Conservation (phyloP, 2,888 invertebrate genomes). For the Fissipunctia ypsillon region DNA sequence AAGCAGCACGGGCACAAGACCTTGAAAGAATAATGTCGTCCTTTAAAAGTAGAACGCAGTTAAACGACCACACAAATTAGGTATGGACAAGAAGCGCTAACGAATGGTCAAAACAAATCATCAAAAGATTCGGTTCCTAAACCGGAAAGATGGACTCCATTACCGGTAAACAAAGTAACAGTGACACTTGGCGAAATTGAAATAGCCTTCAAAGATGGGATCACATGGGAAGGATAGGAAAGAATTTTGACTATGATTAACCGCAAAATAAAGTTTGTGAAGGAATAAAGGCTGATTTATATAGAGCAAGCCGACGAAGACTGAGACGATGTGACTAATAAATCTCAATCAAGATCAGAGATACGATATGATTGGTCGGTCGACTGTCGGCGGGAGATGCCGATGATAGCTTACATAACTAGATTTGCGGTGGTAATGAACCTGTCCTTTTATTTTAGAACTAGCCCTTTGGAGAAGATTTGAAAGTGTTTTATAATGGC, state of each 20-base stretch:
- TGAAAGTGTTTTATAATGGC: constrained; percentile 60
- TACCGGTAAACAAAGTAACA: constrained; percentile 22
- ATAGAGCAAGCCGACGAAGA: constrained; percentile 76
- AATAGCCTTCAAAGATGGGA: constrained; percentile 5
- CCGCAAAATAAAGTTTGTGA: constrained; percentile 67
- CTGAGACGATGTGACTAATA: constrained; percentile 83
- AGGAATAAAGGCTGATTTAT: constrained; percentile 77
- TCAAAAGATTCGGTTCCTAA: constrained; percentile 69
- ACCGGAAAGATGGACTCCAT: constrained; percentile 71
- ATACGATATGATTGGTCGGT: constrained; percentile 81
- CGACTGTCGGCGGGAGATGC: constrained; percentile 82
- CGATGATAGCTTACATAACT: constrained; percentile 79
- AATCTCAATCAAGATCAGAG: constrained; percentile 89
- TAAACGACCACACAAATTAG: constrained; percentile 34
- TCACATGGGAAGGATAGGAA: constrained; percentile 15
- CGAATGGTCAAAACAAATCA: constrained; percentile 82
- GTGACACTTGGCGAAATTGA: constrained; percentile 29
- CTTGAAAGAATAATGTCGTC: constrained; percentile 22
- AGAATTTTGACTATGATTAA: constrained; percentile 39
- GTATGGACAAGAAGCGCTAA: constrained; percentile 75
- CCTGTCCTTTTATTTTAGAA: constrained; percentile 76
- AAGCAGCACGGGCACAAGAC: constrained; percentile 1
- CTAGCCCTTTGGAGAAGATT: constrained; percentile 62
- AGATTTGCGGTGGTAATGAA: constrained; percentile 86
- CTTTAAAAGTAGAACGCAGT: constrained; percentile 27